Percentiles rank a stretch among this genome's conserved stretches.
These are phyloP conservation scores for Melozone crissalis DNA, from an alignment of 2,113 vertebrate genomes.

Conservation along the genomic window DNA sequence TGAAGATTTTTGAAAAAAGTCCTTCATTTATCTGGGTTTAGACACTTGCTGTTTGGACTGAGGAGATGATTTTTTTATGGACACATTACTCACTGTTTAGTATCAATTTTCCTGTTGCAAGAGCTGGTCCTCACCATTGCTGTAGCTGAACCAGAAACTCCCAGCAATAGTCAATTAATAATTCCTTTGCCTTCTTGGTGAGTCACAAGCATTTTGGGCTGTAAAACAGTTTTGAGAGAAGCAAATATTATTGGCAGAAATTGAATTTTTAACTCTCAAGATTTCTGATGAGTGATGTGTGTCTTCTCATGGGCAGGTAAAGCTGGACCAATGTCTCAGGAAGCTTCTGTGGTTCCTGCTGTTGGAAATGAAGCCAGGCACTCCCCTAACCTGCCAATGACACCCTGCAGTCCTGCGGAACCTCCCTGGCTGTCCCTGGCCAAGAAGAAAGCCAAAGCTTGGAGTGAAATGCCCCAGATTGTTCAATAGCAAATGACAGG, in stretches of 20 bases:
- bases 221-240: neutral
- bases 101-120: neutral
- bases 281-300: conserved; percentile 13
- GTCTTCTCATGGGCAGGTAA: conserved; percentile 58
- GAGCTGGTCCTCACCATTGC: neutral
- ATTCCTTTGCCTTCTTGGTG: neutral
- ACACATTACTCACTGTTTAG: neutral
- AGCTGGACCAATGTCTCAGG: conserved; percentile 64
- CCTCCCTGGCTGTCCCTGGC: conserved; percentile 91
- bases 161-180: neutral
- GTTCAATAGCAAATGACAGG: conserved; percentile 72
- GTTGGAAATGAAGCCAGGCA: conserved; percentile 50
- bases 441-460: conserved; percentile 94
- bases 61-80: neutral
- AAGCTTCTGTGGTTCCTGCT: conserved; percentile 53
- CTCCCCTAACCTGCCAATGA: conserved; percentile 42
- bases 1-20: neutral
- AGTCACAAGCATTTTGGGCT: neutral
- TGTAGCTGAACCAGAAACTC: neutral
- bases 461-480: conserved; percentile 88
- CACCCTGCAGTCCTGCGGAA: conserved; percentile 71
- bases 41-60: neutral
- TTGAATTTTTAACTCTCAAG: neutral
- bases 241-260: neutral
- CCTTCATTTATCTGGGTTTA: neutral